phyloP scores from a whole-genome alignment of 2,888 invertebrate species.

The Caradrina clavipalpis region DNA sequence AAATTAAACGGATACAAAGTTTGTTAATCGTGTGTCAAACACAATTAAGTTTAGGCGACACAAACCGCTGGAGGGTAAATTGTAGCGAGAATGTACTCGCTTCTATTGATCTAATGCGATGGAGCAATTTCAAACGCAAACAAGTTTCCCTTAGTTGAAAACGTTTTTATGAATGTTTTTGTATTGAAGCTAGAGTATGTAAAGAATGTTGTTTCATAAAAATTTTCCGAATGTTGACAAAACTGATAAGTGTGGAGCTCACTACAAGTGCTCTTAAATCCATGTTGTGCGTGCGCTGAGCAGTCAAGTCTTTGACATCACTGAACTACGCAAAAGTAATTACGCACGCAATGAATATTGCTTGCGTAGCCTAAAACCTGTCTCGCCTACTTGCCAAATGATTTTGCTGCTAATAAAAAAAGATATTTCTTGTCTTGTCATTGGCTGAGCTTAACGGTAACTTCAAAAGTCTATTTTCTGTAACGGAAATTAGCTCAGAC shows the following conservation, averaged over 20 bases:
- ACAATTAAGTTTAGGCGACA: slow-evolving; percentile 48
- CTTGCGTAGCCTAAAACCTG: neutral
- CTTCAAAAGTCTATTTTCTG: neutral
- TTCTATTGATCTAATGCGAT: slow-evolving; percentile 45
- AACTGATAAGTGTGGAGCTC: neutral
- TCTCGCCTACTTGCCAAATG: neutral
- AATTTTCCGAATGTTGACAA: slow-evolving; percentile 5
- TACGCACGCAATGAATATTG: slow-evolving; percentile 6
- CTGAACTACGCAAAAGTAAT: neutral
- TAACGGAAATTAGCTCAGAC: neutral
- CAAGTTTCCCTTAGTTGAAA: slow-evolving; percentile 22
- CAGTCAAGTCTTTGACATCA: slow-evolving; percentile 19
- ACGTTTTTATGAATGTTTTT: slow-evolving; percentile 9
- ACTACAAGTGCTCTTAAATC: slow-evolving; percentile 14
- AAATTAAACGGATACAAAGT: slow-evolving; percentile 47
- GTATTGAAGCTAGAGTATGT: too few species aligned
- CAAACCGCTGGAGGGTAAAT: slow-evolving; percentile 31
- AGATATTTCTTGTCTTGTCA: neutral
- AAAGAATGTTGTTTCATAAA: neutral
- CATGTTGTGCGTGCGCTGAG: slow-evolving; percentile 8
- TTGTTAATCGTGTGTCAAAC: slow-evolving; percentile 56
- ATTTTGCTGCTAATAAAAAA: neutral
- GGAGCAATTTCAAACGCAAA: slow-evolving; percentile 35
- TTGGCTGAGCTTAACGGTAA: neutral
- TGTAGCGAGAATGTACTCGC: slow-evolving; percentile 9